phyloP scores from a whole-genome alignment of 2,113 vertebrate genomes.

The Rostratula benghalensis region DNA sequence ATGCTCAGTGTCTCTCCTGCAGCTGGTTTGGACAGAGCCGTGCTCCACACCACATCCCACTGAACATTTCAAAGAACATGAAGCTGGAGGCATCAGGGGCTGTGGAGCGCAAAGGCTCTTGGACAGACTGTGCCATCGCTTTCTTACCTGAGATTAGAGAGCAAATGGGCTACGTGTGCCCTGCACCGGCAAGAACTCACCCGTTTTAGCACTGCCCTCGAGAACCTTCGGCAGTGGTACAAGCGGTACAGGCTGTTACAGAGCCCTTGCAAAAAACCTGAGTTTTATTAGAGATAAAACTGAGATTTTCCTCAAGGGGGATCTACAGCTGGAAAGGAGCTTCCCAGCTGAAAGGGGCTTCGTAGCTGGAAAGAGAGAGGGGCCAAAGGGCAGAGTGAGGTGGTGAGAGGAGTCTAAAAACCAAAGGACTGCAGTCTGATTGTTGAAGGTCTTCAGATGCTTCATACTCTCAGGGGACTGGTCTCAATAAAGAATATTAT shows the following conservation, averaged over 20 bases:
- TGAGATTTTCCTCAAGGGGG: not conserved
- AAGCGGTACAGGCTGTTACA: not conserved
- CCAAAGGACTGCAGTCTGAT: not conserved
- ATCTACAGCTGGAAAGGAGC: not conserved
- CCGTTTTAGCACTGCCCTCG: not conserved
- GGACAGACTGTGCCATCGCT: not conserved
- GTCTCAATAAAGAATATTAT: not conserved
- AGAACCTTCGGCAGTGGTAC: not conserved
- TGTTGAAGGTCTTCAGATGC: not conserved
- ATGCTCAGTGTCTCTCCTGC: not conserved
- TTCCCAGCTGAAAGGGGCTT: not conserved
- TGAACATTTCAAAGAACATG: not conserved
- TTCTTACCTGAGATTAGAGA: not conserved
- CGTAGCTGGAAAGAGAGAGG: not conserved
- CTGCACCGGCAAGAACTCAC: not conserved
- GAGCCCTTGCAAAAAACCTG: not conserved
- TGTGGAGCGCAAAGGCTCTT: not conserved
- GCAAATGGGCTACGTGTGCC: fast-evolving
- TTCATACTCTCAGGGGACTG: too few species aligned
- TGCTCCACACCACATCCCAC: fast-evolving
- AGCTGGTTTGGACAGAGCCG: not conserved
- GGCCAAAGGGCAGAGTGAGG: not conserved
- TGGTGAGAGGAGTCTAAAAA: not conserved
- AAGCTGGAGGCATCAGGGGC: not conserved
- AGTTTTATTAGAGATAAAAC: not conserved